Conservation (phyloP, 2,888 invertebrate genomes). For the Cotesia congregata region DNA sequence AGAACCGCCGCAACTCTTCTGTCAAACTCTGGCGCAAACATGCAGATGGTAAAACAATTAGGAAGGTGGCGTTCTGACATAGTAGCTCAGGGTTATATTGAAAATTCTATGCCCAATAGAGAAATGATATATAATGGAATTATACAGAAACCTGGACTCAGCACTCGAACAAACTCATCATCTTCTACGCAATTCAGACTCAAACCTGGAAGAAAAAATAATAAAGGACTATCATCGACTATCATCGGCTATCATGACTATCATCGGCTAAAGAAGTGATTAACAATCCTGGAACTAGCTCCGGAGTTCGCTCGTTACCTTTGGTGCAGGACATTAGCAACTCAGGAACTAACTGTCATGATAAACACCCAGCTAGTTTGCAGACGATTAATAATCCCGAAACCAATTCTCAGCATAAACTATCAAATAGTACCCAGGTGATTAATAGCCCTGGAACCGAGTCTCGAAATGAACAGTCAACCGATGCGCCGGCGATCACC, state of each 20-base stretch:
- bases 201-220: neutral
- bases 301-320: too few relatives aligned
- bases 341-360: too few relatives aligned
- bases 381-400: too few relatives aligned
- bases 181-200: too few relatives aligned
- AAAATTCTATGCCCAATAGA: neutral
- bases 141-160: neutral
- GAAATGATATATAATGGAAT: constrained; percentile 4
- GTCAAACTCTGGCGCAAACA: neutral
- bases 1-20: constrained; percentile 36
- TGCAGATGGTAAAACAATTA: neutral
- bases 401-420: too few relatives aligned
- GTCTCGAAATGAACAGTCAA: neutral
- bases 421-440: too few relatives aligned
- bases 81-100: neutral
- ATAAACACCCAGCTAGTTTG: too few relatives aligned
- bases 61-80: constrained; percentile 4
- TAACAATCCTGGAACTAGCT: neutral
- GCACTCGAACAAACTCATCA: neutral
- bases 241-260: too few relatives aligned
- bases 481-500: neutral
- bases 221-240: neutral
- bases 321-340: too few relatives aligned
- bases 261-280: neutral
- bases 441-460: neutral